phyloP scores from a whole-genome alignment of 2,113 vertebrate species.

The Vulpes ferrilata region DNA sequence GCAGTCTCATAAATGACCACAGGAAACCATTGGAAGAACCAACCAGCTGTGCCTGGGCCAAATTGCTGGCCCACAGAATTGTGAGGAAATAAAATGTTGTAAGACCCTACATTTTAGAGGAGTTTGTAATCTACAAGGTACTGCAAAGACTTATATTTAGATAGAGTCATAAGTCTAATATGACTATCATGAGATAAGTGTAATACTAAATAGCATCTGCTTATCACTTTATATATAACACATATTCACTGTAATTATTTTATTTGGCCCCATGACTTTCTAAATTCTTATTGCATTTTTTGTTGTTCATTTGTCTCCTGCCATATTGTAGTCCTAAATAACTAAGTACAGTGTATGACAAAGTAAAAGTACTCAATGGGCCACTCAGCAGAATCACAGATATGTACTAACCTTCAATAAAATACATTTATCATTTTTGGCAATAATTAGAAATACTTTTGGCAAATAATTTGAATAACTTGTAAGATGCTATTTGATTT shows the following conservation, averaged over 20 bases:
- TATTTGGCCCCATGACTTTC: background rate
- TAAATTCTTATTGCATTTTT: background rate
- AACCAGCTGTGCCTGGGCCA: background rate
- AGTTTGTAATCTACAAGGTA: background rate
- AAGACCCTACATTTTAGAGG: background rate
- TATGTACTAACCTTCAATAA: background rate
- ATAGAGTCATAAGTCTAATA: background rate
- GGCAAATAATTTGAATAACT: background rate
- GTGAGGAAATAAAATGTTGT: background rate
- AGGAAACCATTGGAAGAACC: background rate
- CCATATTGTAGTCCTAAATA: background rate
- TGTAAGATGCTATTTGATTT: background rate
- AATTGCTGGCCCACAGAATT: background rate
- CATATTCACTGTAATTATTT: background rate
- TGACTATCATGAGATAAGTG: background rate
- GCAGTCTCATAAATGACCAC: fast-evolving
- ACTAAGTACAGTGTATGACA: no score
- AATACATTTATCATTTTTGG: background rate
- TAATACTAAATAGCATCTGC: background rate
- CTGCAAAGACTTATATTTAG: background rate
- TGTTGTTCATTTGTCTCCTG: background rate
- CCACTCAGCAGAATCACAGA: background rate
- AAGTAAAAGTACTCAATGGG: background rate
- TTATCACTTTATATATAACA: background rate
- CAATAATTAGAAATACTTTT: background rate